Base-by-base conservation (phyloP, 2,797 vertebrate species). In the Cetoscarus ocellatus region DNA sequence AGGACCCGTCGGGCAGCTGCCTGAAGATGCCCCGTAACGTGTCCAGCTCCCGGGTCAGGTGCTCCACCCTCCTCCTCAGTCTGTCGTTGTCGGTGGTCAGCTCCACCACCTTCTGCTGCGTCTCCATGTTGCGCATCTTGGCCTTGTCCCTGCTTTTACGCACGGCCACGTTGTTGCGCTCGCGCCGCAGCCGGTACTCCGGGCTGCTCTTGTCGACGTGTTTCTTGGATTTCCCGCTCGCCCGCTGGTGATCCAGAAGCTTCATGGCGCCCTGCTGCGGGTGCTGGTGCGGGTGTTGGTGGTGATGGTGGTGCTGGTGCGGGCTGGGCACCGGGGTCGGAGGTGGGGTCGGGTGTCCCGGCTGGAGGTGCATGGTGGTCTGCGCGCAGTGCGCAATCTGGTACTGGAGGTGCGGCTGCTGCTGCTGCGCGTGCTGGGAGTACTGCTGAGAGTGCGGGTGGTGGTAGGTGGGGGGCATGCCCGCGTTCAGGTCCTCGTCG, bases 131-230 rank as follows among this genome's bases (percentile, higher is more conserved):
- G 88, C 98, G 97, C 89, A 96, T 94, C 92, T 99, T 99, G 55
- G 98, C 97, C 90, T 99, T 99, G 94, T 99, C 97, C n/a, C 97
- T 90, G 92, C 97, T 98, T 88, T 99, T 99, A 69, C 97, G 95
- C 92, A 99, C 98, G 1, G 98, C 98, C 80, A 99, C 96, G 91
- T 99, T 99, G 94, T 99, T 99, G 91, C 98, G 95, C 94, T 99
- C 97, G 50, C 98, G 94, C 84, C 98, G 76, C 93, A 98, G 93
- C 61, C 97, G 95, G 93, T 99, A 99, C 94, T 99, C 98, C 67
- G 88, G 91, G 91, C 97, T 99, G 94, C 70, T 95, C 92, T 99
- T 99, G 93, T 99, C 98, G 49, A 99, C 88, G 56, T 94, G 86
- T 88, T 99, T 99, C 93, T 98, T 99, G 82, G 82, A 39, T 73